Conservation (phyloP, 1,140 invertebrate genomes). For the Calosoma granatense region DNA sequence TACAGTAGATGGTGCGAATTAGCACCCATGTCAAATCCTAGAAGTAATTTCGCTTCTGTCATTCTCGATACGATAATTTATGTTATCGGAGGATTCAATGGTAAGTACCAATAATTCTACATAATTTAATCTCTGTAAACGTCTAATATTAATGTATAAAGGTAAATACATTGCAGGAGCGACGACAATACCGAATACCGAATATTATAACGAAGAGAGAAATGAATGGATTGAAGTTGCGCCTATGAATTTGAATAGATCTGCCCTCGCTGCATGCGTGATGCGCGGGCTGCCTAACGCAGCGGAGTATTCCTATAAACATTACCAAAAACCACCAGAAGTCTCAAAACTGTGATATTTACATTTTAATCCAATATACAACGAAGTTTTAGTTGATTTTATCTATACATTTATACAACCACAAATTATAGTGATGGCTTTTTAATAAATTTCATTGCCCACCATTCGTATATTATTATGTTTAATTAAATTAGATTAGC, state of each 20-base stretch:
- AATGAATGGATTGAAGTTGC: conserved; percentile 59
- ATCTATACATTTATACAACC: no score
- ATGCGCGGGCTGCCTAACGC: conserved; percentile 46
- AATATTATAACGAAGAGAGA: conserved; percentile 56
- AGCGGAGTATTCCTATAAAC: conserved; percentile 34
- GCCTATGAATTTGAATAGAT: conserved; percentile 59
- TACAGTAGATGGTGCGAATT: conserved; percentile 38
- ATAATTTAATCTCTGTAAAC: conserved; percentile 51
- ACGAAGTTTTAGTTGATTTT: no score
- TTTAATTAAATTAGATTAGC: no score
- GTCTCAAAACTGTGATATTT: no score
- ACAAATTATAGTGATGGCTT: no score
- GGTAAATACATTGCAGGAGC: no score
- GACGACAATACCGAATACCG: conserved; percentile 55
- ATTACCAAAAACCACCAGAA: no score
- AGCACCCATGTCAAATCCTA: conserved; percentile 61
- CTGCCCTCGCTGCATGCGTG: conserved; percentile 54
- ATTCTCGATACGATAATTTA: conserved; percentile 58
- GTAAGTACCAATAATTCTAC: conserved; percentile 45
- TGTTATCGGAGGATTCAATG: conserved; percentile 66
- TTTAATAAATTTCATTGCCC: no score
- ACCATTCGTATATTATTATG: no score
- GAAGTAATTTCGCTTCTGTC: conserved; percentile 66
- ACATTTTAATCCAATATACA: no score
- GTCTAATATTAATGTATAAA: conserved; percentile 22